Base-by-base conservation (phyloP, 2,797 vertebrate genomes). In the Gallinago solitaria region DNA sequence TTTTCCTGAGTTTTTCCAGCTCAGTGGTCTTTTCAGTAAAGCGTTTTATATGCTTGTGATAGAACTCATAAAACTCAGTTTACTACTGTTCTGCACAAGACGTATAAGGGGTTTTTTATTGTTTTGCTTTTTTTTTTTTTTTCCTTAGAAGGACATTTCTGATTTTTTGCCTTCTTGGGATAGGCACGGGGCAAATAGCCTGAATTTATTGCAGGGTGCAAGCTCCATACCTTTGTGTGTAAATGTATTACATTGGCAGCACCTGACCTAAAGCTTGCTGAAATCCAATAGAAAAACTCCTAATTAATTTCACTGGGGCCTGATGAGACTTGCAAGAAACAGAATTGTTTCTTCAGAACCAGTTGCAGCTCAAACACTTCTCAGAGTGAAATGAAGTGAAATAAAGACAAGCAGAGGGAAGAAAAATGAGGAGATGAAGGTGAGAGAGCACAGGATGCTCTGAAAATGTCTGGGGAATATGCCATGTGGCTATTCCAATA, bases 21-120 rank as follows among this genome's bases (percentile, higher is more conserved):
- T 97, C 96, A 96, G 94, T 96, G 96, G 95, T 83, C 73, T 96
- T 97, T 98, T 97, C 97, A 97, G 97, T 96, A 96, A 97, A 98
- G 97, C 96, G 23, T 98, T 98, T 98, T 97, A 98, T 97, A 97
- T 93, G 97, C 95, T 97, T 98, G 95, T 97, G 96, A 98, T 97
- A 96, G 95, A 97, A 97, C 92, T 96, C 96, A 93, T 97, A 97
- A 97, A 97, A 97, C 91, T 95, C 88, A 56, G 89, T 97, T 98
- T 98, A 97, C 97, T 97, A 97, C 97, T 98, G 96, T 98, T 98
- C 96, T 97, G 97, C 94, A 90, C 91, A 88, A 96, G 93, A 80
- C 89, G 39, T 54, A 93, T 56, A 89, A 96, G 78, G 67, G 37
- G 1, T 0, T 64, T 69, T 96, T 95, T 95, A 91, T 90, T 93